These are phyloP conservation scores for Dolichoris vasculosae DNA, from an alignment of 1,140 invertebrate species.

Conservation along the genomic window DNA sequence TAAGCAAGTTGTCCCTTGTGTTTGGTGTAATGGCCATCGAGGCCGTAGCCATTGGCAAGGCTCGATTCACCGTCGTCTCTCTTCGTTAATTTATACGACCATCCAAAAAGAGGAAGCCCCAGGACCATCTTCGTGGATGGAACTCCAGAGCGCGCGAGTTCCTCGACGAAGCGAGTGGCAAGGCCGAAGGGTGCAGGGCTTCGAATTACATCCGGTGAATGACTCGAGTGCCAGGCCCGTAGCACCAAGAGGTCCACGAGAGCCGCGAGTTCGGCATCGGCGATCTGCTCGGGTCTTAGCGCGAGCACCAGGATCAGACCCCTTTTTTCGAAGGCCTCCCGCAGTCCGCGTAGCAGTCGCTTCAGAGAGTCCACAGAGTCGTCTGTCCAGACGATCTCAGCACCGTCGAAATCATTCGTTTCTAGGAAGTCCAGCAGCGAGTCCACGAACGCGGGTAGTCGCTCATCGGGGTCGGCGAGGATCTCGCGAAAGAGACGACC, in stretches of 20 bases:
- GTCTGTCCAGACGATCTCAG: constrained; percentile 79
- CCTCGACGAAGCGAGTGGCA: constrained; percentile 56
- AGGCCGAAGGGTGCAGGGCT: constrained; percentile 64
- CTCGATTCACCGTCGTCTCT: constrained; percentile 37
- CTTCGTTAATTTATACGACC: constrained; percentile 71
- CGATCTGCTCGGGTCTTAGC: constrained; percentile 59
- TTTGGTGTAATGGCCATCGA: constrained; percentile 79
- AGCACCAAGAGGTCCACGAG: constrained; percentile 66
- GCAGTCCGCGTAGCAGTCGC: constrained; percentile 55
- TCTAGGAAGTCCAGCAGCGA: constrained; percentile 76
- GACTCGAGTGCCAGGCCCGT: constrained; percentile 68
- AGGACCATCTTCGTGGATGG: constrained; percentile 77
- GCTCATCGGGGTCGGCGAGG: constrained; percentile 53
- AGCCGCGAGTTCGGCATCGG: constrained; percentile 59
- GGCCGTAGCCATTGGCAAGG: constrained; percentile 70
- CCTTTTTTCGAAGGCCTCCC: constrained; percentile 50
- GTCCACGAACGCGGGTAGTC: constrained; percentile 69
- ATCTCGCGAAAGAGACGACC: constrained; percentile 68
- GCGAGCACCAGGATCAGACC: constrained; percentile 62
- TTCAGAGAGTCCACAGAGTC: constrained; percentile 54
- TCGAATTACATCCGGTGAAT: constrained; percentile 56
- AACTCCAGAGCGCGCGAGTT: constrained; percentile 67
- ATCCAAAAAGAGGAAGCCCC: constrained; percentile 79
- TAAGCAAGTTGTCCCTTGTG: constrained; percentile 80
- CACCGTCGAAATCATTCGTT: constrained; percentile 78